These are phyloP conservation scores for Laticauda colubrina DNA, from an alignment of 2,113 vertebrate genomes.

Conservation along the genomic window DNA sequence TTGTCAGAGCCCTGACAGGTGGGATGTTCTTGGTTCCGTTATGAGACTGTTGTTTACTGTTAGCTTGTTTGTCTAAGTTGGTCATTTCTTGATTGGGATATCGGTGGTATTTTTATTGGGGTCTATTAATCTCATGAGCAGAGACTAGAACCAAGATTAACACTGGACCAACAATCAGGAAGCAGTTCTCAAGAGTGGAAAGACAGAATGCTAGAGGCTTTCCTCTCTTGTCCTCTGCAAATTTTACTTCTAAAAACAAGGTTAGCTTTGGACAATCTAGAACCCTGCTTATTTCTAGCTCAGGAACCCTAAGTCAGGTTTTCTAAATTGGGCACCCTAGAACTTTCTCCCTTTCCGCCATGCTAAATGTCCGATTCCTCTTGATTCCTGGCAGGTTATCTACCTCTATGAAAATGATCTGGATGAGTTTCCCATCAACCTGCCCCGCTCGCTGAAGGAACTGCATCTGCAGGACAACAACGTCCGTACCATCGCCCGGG, in stretches of 20 bases:
- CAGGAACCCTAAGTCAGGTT: background rate
- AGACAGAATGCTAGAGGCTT: background rate
- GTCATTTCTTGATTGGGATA: background rate
- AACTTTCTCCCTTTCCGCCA: background rate
- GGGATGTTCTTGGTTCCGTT: too few relatives aligned
- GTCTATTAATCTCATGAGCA: background rate
- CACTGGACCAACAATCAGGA: background rate
- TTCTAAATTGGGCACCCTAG: too few relatives aligned
- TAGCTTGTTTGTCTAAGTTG: background rate
- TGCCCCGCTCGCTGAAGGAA: conserved; percentile 85
- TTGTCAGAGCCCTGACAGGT: too few relatives aligned
- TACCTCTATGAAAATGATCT: conserved; percentile 93
- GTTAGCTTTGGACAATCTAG: background rate
- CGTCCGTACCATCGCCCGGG: conserved; percentile 81
- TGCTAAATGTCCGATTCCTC: background rate
- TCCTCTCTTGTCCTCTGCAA: background rate
- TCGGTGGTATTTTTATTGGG: background rate
- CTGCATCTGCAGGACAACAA: conserved; percentile 97
- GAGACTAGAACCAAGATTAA: background rate
- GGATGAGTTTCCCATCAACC: conserved; percentile 84
- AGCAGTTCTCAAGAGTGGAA: too few relatives aligned
- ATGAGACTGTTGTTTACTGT: background rate
- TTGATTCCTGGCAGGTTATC: conserved; percentile 68
- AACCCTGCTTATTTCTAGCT: background rate
- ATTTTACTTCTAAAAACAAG: background rate